Base-by-base conservation (phyloP, 2,888 invertebrate species). In the Tillus elongatus region DNA sequence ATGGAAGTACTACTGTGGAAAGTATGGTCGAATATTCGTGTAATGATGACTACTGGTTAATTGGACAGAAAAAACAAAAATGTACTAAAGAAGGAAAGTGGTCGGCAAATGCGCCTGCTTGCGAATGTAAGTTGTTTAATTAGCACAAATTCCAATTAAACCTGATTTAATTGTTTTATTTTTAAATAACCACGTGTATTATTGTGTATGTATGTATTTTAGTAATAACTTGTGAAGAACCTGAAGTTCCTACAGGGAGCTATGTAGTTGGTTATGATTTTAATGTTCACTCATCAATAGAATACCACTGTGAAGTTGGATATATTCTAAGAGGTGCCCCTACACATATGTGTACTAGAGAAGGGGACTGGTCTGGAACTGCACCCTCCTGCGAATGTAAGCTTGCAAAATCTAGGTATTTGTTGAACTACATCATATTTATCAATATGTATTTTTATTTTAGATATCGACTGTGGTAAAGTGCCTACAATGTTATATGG, bases 211-310 rank as follows among this genome's bases (percentile, higher is more conserved):
- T 13, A 13, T 38, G 39, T 34, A 15, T 56, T 68, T 1, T 60
- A 87, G 86, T 90, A 54, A 89, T 90, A 40, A 79, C 83, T 0
- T 91, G 91, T 57, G 79, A 83, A 19, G 85, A 88, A 47, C 92
- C 91, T 0, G 82, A 87, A 52, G 84, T 89, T 1, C 88, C 89
- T 0, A 68, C 82, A 0, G 90, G 88, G 4, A 83, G 88, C 4
- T 89, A 81, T 62, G 88, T 91, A 41, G 84, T 88, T 11, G 89
- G 88, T 0, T 89, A 89, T 57, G 89, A 89, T 57, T 82, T 90
- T 58, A 88, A 89, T 57, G 79, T 92, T 0, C 87, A 89, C 61
- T 88, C 90, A 0, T 77, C 75, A 15, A 88, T 91, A 31, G 82
- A 86, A 56, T 91, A 89, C 63, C 82, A 88, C 56, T 92, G 92